Conservation (phyloP, 2,113 vertebrate species). For the Bubo scandiacus region DNA sequence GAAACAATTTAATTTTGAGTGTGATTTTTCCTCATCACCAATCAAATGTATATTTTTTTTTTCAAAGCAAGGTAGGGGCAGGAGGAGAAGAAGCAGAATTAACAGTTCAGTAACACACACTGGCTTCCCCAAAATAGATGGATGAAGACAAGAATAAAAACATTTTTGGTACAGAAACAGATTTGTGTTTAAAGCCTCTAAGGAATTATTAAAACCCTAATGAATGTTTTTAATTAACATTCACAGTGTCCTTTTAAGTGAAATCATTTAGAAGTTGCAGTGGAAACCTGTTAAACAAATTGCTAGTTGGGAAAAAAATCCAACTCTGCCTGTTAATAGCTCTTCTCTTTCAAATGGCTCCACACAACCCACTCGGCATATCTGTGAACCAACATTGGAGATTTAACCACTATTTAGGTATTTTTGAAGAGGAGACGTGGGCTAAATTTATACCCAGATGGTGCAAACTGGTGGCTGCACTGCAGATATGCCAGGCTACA, state of each 20-base stretch:
- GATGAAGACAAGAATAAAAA: conserved; percentile 1
- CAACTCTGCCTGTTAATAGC: not conserved
- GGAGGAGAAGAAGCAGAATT: not conserved
- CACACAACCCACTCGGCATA: not conserved
- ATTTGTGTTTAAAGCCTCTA: conserved; percentile 30
- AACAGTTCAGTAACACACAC: not conserved
- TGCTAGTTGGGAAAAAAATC: not conserved
- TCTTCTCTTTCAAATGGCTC: not conserved
- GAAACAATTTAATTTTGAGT: not conserved
- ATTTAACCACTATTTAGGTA: not conserved
- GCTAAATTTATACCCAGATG: not conserved
- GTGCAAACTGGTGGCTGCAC: not conserved
- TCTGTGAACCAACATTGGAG: not conserved
- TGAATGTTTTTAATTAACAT: conserved; percentile 60
- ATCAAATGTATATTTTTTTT: not conserved
- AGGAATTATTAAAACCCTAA: conserved; percentile 53
- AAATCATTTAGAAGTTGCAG: conserved; percentile 11
- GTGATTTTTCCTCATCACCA: not conserved
- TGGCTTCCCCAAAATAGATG: not conserved
- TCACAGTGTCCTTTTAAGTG: conserved; percentile 34
- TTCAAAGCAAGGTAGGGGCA: not conserved
- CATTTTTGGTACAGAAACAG: conserved; percentile 37
- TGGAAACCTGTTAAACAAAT: conserved; percentile 51
- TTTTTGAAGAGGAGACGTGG: not conserved
- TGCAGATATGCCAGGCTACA: not conserved